Base-by-base conservation (phyloP, 2,113 vertebrate genomes). In the Anolis sagrei region DNA sequence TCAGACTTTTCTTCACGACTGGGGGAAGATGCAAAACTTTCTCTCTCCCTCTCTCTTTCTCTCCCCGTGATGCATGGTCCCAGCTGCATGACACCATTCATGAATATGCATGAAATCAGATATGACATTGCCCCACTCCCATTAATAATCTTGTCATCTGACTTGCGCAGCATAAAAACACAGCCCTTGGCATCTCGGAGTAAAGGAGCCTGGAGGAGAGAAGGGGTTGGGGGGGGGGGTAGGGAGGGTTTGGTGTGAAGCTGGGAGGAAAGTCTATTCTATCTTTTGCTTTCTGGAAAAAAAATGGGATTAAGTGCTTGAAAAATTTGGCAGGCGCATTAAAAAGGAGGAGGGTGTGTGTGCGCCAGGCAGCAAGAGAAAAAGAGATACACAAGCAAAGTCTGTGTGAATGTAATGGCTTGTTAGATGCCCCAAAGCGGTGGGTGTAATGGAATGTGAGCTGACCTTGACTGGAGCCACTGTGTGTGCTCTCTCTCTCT, bases 111-210 rank as follows among this genome's bases (percentile, higher is more conserved):
- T 98, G 97, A 96, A 96, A 96, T 96, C 95, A 96, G 96, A 97
- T 97, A 97, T 96, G 96, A 97, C 97, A 96, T 97, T 97, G 97
- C 95, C 95, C 96, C 92, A 93, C 94, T 96, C 96, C 96, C 97
- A 98, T 98, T 98, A 98, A 98, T 99, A 98, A 98, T 98, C 97
- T 97, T 98, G 98, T 98, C 98, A 98, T 97, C 97, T 94, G 94
- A 97, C 96, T 97, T 97, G 96, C 95, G 95, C 95, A 92, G 95
- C 95, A 97, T 96, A 96, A 96, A 97, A 95, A 96, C 95, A 95
- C 95, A 96, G 96, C 91, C 95, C 94, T 93, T 95, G 94, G 95
- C 96, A 96, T 91, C 94, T 93, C 78, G 6, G 94, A 95, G 95
- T 34, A 88, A 96, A 94, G 91, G 95, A 96, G 95, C 96, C 96